A percentile compares a stretch with the other conserved stretches of the same genome.
Conservation (phyloP, 1,140 invertebrate genomes). For the Eriosoma lanigerum region DNA sequence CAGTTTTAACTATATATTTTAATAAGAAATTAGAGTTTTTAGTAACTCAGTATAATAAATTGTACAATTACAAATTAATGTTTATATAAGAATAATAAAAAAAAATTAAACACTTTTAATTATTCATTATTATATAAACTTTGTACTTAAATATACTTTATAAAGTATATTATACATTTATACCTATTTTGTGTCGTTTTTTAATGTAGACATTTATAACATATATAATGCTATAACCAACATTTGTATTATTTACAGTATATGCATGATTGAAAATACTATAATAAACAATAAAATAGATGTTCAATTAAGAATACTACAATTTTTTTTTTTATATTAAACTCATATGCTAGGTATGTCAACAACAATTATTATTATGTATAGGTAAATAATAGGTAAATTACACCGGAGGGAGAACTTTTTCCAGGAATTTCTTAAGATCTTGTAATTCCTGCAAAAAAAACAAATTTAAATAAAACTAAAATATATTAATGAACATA, state of each 20-base stretch:
- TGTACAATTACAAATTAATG: not conserved
- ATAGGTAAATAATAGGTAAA: slow-evolving; percentile 1
- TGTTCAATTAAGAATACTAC: slow-evolving; percentile 26
- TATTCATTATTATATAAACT: not conserved
- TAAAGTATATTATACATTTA: not conserved
- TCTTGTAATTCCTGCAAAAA: slow-evolving; percentile 61
- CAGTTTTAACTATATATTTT: too few relatives aligned
- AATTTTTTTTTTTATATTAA: not conserved
- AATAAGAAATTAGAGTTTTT: too few relatives aligned
- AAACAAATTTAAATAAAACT: not conserved
- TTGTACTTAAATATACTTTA: not conserved
- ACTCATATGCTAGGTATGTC: slow-evolving; percentile 6
- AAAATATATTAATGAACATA: too few relatives aligned
- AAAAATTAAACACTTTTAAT: not conserved
- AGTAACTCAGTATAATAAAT: too few relatives aligned
- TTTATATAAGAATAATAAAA: not conserved
- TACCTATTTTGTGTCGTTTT: not conserved
- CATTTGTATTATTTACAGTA: slow-evolving; percentile 34
- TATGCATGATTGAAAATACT: slow-evolving; percentile 15
- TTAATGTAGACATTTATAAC: not conserved
- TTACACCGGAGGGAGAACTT: slow-evolving; percentile 55
- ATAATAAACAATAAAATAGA: not conserved
- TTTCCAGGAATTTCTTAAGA: slow-evolving; percentile 61
- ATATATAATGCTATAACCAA: not conserved
- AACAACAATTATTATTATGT: slow-evolving; percentile 4